Conservation (phyloP, 2,797 vertebrate species). For the Megaceryle alcyon region DNA sequence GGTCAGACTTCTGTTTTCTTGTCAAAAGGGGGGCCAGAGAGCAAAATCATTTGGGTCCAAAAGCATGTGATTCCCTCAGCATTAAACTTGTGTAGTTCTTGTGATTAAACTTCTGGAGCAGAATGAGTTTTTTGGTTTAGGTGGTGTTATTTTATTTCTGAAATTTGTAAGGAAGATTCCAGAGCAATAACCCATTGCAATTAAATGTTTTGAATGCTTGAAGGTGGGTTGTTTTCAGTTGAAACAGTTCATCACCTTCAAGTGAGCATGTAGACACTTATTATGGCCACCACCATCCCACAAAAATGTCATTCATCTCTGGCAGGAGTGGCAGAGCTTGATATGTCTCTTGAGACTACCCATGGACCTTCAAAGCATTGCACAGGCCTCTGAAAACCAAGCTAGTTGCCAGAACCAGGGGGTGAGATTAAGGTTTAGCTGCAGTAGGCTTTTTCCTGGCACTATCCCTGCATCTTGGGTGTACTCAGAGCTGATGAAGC, state of each 20-base stretch:
- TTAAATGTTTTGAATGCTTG: background rate
- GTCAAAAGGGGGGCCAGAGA: background rate
- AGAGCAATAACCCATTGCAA: background rate
- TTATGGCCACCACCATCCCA: accelerated
- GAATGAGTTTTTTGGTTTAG: background rate
- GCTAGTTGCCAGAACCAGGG: too few relatives aligned
- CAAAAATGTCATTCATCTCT: background rate
- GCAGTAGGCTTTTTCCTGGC: background rate
- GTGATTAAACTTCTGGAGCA: background rate
- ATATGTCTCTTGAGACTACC: background rate
- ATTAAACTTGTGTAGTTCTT: background rate
- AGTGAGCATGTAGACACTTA: background rate
- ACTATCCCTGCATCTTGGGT: background rate
- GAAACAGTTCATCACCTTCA: background rate
- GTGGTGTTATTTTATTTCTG: background rate
- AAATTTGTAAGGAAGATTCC: background rate
- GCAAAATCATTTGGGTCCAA: background rate
- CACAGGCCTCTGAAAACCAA: background rate
- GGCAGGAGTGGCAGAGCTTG: background rate
- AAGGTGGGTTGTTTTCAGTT: background rate
- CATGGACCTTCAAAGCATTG: background rate
- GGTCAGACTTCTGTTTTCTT: background rate
- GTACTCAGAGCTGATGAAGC: background rate
- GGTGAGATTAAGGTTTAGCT: background rate
- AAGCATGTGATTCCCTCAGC: background rate